Evolutionary conservation across 2,797 vertebrate genomes (phyloP), one percentile per base, ranked within the genome.

Genomic region (Distichodus sexfasciatus): DNA sequence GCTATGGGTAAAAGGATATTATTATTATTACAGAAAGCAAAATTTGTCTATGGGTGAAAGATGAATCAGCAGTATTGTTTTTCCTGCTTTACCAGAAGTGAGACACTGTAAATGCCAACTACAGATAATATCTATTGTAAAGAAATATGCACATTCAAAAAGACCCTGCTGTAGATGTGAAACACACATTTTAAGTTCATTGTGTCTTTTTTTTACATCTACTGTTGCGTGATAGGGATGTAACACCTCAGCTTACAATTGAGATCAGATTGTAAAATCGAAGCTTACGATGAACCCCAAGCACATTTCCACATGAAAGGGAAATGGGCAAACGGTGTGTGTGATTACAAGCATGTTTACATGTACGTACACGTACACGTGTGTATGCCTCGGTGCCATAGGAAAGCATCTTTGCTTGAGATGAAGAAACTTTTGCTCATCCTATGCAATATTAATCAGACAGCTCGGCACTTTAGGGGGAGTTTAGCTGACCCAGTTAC

Each of bases 401-500:
- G 70, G 33, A 51, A 66, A 76, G 68, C 38, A 79, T 78, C 68
- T 71, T 75, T 74, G 69, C 78, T 81, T 35, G 74, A 79, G 66
- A 81, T 61, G 33, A 44, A 62, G 63, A 67, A 76, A 81, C 60
- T 76, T 80, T 62, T 55, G 51, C 76, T 85, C 69, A 81, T 82
- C 59, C 40, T 69, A 58, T 88, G 41, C 60, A 87, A 84, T 83
- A 86, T 88, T 83, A 79, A 87, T 81, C 58, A 77, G 69, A 53
- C 51, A 69, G 76, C 80, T 64, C 76, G 77, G 70, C 85, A 87
- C 82, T 85, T 86, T 78, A 82, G 72, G 63, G 72, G 72, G 66
- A 79, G 81, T 82, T 84, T 82, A 82, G 79, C 68, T 87, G 84
- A 87, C 83, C 82, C 78, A 88, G 65, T 86, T 88, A 76, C 77